Percentiles rank a stretch among this genome's conserved stretches.
Conservation (phyloP, 2,113 vertebrate genomes). For the Saccopteryx bilineata region DNA sequence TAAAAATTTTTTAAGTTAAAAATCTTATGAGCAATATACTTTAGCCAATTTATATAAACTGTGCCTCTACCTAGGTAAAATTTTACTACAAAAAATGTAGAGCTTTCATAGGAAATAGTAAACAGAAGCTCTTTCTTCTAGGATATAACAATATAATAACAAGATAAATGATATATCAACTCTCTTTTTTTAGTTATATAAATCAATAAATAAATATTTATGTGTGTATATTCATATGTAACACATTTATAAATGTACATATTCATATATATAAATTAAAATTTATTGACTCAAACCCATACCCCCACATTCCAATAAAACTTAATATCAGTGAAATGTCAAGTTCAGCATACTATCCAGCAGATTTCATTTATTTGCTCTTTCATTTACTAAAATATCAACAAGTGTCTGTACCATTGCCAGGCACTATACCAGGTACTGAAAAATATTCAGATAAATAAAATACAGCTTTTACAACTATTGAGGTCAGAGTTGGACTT, state of each 20-base stretch:
- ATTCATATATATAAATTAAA: conserved; percentile 20
- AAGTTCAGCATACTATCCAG: conserved; percentile 4
- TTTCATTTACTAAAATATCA: conserved; percentile 27
- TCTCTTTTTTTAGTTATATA: neutral
- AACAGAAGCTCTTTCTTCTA: neutral
- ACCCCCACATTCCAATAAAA: conserved; percentile 7
- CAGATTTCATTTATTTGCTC: conserved; percentile 4
- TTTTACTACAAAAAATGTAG: conserved; percentile 39
- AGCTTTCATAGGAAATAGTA: neutral
- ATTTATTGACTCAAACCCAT: neutral
- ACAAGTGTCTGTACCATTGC: neutral
- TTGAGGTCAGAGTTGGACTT: neutral
- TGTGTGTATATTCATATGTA: neutral
- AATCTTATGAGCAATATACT: conserved; percentile 28
- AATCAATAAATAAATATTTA: neutral
- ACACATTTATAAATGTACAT: neutral
- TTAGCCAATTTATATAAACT: neutral
- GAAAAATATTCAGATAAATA: conserved; percentile 34
- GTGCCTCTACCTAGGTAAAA: neutral
- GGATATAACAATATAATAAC: neutral
- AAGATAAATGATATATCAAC: neutral
- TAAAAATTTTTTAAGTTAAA: neutral
- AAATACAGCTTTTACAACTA: neutral
- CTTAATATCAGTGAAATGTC: conserved; percentile 4
- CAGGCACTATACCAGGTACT: neutral